Conservation (phyloP, 2,113 vertebrate species). For the Xyliphius kryptos region DNA sequence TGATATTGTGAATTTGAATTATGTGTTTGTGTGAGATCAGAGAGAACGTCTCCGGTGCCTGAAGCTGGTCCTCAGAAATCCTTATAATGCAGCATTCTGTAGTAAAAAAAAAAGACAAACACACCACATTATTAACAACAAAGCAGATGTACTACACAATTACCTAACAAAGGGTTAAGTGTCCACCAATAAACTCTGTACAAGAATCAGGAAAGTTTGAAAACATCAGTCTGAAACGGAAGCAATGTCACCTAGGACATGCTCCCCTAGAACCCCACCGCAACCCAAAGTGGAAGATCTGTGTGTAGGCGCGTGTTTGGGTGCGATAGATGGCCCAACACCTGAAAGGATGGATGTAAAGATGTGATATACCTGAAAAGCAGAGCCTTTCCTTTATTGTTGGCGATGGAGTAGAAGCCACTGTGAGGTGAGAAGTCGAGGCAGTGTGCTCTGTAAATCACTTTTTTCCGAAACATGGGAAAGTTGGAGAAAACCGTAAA, state of each 20-base stretch:
- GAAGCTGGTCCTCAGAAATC: conserved; percentile 51
- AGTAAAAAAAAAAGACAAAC: not conserved
- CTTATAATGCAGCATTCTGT: conserved; percentile 61
- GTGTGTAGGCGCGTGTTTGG: not conserved
- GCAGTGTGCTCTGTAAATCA: conserved; percentile 62
- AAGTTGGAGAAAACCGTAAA: conserved; percentile 92
- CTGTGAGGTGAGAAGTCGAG: conserved; percentile 91
- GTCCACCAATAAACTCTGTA: too few species aligned
- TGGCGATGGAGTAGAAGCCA: conserved; percentile 88
- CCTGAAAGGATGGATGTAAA: not conserved
- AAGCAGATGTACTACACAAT: too few species aligned
- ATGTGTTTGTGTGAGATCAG: too few species aligned
- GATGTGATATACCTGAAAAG: conserved; percentile 74
- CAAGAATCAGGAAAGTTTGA: too few species aligned
- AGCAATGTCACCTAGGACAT: too few species aligned
- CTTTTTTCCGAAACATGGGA: conserved; percentile 71
- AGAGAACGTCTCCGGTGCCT: too few species aligned
- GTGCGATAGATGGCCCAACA: not conserved
- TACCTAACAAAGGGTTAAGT: too few species aligned
- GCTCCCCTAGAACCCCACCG: too few species aligned
- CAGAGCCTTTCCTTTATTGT: conserved; percentile 83
- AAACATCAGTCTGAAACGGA: too few species aligned
- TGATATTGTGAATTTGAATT: too few species aligned
- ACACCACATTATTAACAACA: too few species aligned
- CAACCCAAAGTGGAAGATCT: too few species aligned